These are phyloP conservation scores for Athalia cordata DNA, from an alignment of 2,888 invertebrate species.

Conservation along the genomic window DNA sequence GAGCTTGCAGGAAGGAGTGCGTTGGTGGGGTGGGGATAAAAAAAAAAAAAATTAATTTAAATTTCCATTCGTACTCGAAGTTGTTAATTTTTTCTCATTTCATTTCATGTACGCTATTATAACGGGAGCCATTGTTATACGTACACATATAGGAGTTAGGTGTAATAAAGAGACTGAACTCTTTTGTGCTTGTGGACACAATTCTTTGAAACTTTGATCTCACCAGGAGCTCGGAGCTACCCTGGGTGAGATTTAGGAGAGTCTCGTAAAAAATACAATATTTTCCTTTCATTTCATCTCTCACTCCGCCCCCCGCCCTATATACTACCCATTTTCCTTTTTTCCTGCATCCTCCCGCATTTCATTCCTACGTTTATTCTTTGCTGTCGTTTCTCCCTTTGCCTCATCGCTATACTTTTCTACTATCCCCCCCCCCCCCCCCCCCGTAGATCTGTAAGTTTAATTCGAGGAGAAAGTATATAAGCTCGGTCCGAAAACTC, in stretches of 20 bases:
- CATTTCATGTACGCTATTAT: not conserved
- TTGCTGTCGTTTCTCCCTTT: constrained; percentile 23
- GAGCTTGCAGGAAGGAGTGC: too few relatives aligned
- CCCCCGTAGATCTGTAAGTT: constrained; percentile 58
- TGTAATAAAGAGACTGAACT: constrained; percentile 47
- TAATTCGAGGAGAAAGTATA: constrained; percentile 59
- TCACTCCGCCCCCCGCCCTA: constrained; percentile 9
- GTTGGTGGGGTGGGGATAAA: not conserved
- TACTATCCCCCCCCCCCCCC: constrained; percentile 47
- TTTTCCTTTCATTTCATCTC: constrained; percentile 50
- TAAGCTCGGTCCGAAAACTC: constrained; percentile 3
- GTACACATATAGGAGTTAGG: not conserved
- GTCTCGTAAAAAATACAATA: constrained; percentile 50
- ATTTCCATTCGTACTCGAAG: constrained; percentile 7
- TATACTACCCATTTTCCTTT: not conserved
- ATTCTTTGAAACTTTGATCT: constrained; percentile 44
- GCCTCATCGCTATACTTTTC: constrained; percentile 20
- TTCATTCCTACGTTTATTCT: not conserved
- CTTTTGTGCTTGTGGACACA: constrained; percentile 46
- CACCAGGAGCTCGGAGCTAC: constrained; percentile 18
- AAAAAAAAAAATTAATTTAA: not conserved
- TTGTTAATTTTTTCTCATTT: not conserved
- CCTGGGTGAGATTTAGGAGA: constrained; percentile 37
- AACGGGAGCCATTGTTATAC: constrained; percentile 15
- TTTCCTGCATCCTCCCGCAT: not conserved